Evolutionary conservation across 2,888 invertebrate species (phyloP).

Genomic region (Nemotelus nigrinus): DNA sequence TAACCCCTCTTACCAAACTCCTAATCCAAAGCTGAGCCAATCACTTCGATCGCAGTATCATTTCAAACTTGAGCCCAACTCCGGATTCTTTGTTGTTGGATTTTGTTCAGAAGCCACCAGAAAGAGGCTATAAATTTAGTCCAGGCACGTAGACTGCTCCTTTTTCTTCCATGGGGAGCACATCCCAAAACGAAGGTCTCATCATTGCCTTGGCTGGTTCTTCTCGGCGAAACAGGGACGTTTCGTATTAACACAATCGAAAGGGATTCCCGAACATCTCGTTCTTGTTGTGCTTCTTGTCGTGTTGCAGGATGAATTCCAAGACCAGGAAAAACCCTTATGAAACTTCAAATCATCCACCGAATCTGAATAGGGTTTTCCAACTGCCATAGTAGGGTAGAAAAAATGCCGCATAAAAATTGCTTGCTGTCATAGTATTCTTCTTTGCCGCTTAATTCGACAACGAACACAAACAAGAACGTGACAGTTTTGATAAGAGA

Average conservation of each 20-base stretch:
- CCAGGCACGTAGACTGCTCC: conserved; percentile 59
- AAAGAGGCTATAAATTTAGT: conserved; percentile 61
- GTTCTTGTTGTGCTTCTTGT: background rate
- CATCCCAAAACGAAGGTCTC: background rate
- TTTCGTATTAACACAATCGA: conserved; percentile 40
- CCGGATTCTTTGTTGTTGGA: background rate
- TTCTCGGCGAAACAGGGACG: background rate
- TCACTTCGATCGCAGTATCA: background rate
- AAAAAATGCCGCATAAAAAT: conserved; percentile 33
- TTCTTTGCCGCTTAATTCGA: conserved; percentile 23
- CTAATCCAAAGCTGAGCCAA: background rate
- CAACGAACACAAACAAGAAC: conserved; percentile 39
- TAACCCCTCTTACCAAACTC: no score
- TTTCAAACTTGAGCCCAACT: no score
- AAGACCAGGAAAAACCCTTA: conserved; percentile 17
- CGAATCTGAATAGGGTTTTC: background rate
- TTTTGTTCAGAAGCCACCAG: conserved; percentile 50
- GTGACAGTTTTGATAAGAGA: conserved; percentile 50
- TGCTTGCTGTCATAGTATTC: conserved; percentile 10
- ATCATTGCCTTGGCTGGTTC: background rate
- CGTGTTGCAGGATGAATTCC: background rate
- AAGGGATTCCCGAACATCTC: conserved; percentile 5
- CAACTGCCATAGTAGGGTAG: background rate
- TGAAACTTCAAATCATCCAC: background rate
- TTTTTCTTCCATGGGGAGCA: conserved; percentile 24